Percentiles rank a stretch among this genome's conserved stretches.
phyloP scores from a whole-genome alignment of 2,888 invertebrate genomes.

The Tipula lateralis region DNA sequence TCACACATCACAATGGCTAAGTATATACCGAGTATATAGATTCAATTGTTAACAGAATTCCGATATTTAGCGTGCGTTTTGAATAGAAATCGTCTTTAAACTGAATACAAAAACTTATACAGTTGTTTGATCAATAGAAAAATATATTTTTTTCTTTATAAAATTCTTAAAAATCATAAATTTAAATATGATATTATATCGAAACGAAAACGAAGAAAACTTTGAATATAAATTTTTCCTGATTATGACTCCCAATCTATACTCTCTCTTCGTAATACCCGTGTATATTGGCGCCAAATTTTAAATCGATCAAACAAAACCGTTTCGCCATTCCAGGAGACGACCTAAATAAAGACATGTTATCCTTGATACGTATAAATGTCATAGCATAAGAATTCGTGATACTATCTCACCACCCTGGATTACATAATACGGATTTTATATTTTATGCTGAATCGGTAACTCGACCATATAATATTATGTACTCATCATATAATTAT shows the following conservation, averaged over 20 bases:
- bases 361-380: neutral
- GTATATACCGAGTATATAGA: neutral
- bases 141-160: neutral
- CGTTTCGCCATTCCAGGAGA: neutral
- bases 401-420: too few species aligned
- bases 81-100: neutral
- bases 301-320: conserved; percentile 13
- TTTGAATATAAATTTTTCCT: neutral
- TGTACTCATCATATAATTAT: neutral
- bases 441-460: neutral
- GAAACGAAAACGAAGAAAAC: conserved; percentile 9
- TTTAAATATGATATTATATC: neutral
- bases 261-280: neutral
- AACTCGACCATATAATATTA: neutral
- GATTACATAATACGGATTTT: neutral
- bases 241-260: neutral
- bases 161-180: conserved; percentile 11
- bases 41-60: neutral
- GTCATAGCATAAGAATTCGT: neutral
- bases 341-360: neutral
- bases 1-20: neutral
- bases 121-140: conserved; percentile 7
- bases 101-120: neutral
- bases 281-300: neutral
- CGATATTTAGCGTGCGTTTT: neutral